Percentiles rank a stretch among this genome's conserved stretches.
Conservation (phyloP, 1,140 invertebrate species). For the Diuraphis noxia region DNA sequence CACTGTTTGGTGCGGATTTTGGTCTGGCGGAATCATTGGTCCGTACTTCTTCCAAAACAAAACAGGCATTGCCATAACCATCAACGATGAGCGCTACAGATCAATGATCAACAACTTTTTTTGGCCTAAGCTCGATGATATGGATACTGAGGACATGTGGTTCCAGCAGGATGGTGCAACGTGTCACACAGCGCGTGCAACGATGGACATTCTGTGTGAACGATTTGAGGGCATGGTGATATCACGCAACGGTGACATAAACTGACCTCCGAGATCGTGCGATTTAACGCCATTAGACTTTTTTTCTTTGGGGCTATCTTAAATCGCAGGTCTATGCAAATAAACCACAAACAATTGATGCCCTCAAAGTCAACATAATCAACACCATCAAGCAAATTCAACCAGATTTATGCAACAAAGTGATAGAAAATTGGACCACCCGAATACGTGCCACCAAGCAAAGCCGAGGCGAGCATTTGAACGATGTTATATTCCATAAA, state of each 20-base stretch:
- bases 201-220: background rate
- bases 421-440: no score
- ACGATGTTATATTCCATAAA: no score
- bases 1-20: background rate
- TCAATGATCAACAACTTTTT: background rate
- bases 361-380: no score
- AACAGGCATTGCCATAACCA: slow-evolving; percentile 53
- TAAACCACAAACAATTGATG: no score
- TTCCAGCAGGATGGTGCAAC: background rate
- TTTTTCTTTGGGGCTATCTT: background rate
- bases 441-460: no score
- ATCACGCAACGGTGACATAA: background rate
- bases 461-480: no score
- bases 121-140: background rate
- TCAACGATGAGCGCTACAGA: background rate
- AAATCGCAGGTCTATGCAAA: no score
- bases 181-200: background rate
- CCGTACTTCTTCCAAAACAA: background rate
- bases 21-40: background rate
- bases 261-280: no score
- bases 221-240: background rate
- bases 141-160: background rate
- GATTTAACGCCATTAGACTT: no score
- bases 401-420: no score
- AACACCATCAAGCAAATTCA: no score